Conservation (phyloP, 2,113 vertebrate species). For the Uria aalge region DNA sequence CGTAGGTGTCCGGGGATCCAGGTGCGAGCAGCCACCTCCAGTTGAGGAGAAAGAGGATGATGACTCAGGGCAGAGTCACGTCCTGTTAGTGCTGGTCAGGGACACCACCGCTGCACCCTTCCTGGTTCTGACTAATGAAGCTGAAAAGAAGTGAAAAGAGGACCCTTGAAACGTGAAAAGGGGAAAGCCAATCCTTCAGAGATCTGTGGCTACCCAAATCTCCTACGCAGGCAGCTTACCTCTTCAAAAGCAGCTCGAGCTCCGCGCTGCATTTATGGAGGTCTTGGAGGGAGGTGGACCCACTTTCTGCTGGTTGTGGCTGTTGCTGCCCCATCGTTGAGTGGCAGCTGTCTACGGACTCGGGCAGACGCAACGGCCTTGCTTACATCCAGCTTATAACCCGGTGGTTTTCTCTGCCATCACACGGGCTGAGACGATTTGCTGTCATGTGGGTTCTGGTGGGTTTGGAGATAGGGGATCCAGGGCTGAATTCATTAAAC, state of each 20-base stretch:
- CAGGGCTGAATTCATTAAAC: neutral
- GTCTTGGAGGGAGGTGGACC: neutral
- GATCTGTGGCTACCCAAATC: neutral
- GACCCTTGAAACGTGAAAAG: neutral
- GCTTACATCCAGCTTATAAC: neutral
- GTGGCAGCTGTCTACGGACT: neutral
- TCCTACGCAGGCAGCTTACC: too few relatives aligned
- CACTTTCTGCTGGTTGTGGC: fast-evolving
- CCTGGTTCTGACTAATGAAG: neutral
- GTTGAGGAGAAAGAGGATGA: neutral
- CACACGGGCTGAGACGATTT: neutral
- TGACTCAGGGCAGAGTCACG: constrained; percentile 20
- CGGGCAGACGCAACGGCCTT: neutral
- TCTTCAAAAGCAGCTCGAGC: neutral
- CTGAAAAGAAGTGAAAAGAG: neutral
- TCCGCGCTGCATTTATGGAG: fast-evolving
- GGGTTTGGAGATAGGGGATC: neutral
- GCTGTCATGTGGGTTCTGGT: neutral
- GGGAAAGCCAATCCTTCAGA: neutral
- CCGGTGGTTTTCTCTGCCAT: neutral
- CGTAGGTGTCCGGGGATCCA: neutral
- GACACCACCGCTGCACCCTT: neutral
- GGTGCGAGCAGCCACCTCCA: neutral
- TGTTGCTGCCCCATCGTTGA: neutral
- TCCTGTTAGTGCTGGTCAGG: neutral